Evolutionary conservation across 53 echinoderm and acorn worm genomes (phyloP).

Genomic region (Glandiceps talaboti): DNA sequence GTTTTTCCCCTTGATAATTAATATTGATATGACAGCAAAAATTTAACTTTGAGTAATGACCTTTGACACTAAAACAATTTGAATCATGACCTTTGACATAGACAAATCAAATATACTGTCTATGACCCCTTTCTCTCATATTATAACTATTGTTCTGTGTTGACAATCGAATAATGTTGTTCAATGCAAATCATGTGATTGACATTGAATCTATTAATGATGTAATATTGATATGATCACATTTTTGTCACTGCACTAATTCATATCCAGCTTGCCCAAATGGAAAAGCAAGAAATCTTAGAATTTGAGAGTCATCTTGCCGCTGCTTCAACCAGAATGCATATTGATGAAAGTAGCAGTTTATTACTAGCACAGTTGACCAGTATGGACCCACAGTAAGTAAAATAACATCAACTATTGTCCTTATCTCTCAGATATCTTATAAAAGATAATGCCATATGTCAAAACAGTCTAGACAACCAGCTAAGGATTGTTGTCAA

Average conservation of each 20-base stretch:
- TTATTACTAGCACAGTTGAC: conserved; percentile 75
- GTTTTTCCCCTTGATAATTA: too few relatives aligned
- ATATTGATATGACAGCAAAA: too few relatives aligned
- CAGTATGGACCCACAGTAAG: conserved; percentile 79
- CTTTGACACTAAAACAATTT: too few relatives aligned
- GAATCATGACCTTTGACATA: too few relatives aligned
- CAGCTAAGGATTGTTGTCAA: too few relatives aligned
- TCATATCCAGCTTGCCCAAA: conserved; percentile 51
- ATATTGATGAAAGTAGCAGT: conserved; percentile 78
- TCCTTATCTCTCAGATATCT: too few relatives aligned
- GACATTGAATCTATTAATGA: not conserved
- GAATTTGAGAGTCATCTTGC: conserved; percentile 95
- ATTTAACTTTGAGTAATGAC: too few relatives aligned
- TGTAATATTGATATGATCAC: not conserved
- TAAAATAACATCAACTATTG: too few relatives aligned
- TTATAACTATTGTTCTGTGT: not conserved
- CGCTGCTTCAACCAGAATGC: conserved; percentile 19
- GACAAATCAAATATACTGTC: too few relatives aligned
- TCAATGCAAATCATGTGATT: not conserved
- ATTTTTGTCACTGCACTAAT: conserved; percentile 3
- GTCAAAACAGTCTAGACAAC: too few relatives aligned
- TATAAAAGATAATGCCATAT: too few relatives aligned
- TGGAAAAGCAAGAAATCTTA: conserved; percentile 88
- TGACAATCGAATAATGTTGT: not conserved
- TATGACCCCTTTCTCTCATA: too few relatives aligned